Evolutionary conservation across 2,888 invertebrate species (phyloP), one percentile per base, ranked within the genome.

Genomic region (Hypomecis punctinalis): DNA sequence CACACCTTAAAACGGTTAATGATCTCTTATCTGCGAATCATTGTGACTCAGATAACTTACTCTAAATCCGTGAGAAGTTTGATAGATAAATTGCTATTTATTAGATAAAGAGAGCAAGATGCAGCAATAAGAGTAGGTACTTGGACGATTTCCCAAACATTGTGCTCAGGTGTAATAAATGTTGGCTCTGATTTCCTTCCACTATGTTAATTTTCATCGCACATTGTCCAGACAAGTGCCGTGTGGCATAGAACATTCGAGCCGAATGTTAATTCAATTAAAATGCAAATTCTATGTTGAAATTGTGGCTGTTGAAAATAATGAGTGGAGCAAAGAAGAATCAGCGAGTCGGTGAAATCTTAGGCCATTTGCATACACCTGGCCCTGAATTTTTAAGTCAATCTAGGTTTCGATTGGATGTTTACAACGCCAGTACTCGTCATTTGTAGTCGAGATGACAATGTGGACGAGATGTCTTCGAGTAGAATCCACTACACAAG

Each of bases 261-360:
- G 76, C 71, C 71, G 76, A 76, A 74, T 76, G 70, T 77, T 80
- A 77, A 80, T 79, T 77, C 78, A 85, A 85, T 86, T 82, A 84
- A 85, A 83, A 86, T 83, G 82, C 78, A 82, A 86, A 84, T 83
- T 72, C 69, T 70, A 75, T 76, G 83, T 84, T 83, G 82, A 81
- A 84, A 83, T 78, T 79, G 80, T 80, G 76, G 76, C 78, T 74
- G 73, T 75, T 80, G 78, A 79, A 79, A 45, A 60, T 56, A 42
- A 63, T 45, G 81, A 82, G 82, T 83, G 76, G 78, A 76, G 77
- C 48, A 72, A 77, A 74, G 74, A 75, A 71, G 74, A 75, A 71
- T 71, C 73, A 75, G 70, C 66, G 69, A 72, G 73, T 70, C 72
- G 76, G 84, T 80, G 85, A 86, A 85, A 85, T 85, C 83, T 82